phyloP scores from a whole-genome alignment of 2,888 invertebrate species.

The Ernsta delagoae region DNA sequence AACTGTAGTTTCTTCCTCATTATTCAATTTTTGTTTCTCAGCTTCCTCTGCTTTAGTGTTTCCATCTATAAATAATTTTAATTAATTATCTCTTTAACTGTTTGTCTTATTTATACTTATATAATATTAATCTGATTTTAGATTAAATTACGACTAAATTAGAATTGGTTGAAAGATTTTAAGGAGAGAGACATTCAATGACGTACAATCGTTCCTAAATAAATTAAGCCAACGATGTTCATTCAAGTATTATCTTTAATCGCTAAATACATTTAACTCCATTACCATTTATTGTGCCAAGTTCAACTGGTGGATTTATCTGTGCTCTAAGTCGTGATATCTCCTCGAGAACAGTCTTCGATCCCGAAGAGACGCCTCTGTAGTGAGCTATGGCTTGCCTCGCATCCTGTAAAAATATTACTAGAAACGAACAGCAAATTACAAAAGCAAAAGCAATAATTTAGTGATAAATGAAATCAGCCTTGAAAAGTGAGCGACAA shows the following conservation, averaged over 20 bases:
- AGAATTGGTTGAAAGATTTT: no score
- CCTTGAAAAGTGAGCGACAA: no score
- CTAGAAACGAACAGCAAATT: background rate
- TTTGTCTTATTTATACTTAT: no score
- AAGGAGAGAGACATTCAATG: no score
- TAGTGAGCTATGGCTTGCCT: conserved; percentile 64
- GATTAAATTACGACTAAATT: no score
- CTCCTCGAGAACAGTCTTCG: conserved; percentile 67
- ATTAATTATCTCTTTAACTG: no score
- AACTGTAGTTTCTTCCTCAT: conserved; percentile 41
- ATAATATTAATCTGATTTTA: no score
- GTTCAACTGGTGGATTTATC: conserved; percentile 64
- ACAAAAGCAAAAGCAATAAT: background rate
- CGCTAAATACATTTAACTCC: no score
- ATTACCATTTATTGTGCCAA: conserved; percentile 60
- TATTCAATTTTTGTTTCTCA: conserved; percentile 65
- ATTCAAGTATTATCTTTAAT: no score
- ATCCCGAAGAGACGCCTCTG: conserved; percentile 58
- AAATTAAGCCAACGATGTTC: no score
- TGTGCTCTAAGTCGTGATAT: conserved; percentile 66
- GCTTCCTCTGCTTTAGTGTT: conserved; percentile 58
- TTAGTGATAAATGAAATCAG: no score
- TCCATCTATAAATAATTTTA: conserved; percentile 48
- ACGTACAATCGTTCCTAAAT: no score
- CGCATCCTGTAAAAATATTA: conserved; percentile 57